A percentile compares a stretch with the other conserved stretches of the same genome.
Conservation (phyloP, 2,888 invertebrate genomes). For the Abrostola tripartita region DNA sequence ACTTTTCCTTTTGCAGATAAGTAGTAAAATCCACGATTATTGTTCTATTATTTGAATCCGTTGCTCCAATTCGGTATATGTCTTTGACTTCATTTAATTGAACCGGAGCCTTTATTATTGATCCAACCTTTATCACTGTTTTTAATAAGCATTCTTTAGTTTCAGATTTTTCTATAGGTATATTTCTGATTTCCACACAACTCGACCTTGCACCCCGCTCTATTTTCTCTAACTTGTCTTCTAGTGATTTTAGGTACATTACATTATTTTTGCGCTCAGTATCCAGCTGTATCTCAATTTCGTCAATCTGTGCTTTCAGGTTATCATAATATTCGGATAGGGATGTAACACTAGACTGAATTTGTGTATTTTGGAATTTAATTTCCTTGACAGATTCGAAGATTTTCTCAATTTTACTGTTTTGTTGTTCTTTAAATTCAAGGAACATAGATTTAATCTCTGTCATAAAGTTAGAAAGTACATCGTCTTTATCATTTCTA, state of each 20-base stretch:
- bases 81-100: not conserved
- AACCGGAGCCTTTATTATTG: not conserved
- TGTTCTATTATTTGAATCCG: not conserved
- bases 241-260: not conserved
- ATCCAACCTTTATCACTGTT: not conserved
- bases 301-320: not conserved
- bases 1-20: slow-evolving; percentile 2
- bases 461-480: not conserved
- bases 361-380: not conserved
- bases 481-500: not conserved
- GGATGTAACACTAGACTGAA: not conserved
- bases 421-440: not conserved
- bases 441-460: not conserved
- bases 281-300: not conserved
- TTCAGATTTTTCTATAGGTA: not conserved
- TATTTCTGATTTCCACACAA: not conserved
- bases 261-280: not conserved
- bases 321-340: not conserved
- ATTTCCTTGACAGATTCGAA: not conserved
- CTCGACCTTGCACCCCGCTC: not conserved
- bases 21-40: slow-evolving; percentile 2
- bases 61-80: not conserved
- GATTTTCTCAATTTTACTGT: not conserved
- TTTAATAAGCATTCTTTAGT: not conserved
- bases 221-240: not conserved